A percentile compares a stretch with the other conserved stretches of the same genome.
Evolutionary conservation across 2,888 invertebrate genomes (phyloP).

Genomic region (Helleia helle): DNA sequence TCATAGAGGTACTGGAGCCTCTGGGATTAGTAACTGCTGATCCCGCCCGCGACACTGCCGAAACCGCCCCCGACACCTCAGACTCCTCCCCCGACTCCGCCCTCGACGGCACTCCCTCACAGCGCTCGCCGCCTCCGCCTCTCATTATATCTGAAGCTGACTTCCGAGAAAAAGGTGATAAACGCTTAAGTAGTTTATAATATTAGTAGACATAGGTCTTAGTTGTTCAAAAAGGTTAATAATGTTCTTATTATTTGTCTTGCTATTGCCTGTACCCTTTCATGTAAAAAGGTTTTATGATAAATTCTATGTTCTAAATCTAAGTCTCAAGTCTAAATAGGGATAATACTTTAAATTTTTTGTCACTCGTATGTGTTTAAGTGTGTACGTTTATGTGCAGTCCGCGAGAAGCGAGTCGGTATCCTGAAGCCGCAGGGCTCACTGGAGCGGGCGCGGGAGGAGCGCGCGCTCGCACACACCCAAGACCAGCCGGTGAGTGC

Average conservation of each 20-base stretch:
- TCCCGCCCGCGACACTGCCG: conserved; percentile 14
- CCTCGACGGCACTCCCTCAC: conserved; percentile 31
- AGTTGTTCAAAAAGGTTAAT: no score
- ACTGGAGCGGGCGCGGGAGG: conserved; percentile 77
- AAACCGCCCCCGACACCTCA: conserved; percentile 13
- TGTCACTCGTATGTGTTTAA: not conserved
- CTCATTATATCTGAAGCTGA: conserved; percentile 63
- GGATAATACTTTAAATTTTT: no score
- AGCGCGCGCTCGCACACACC: conserved; percentile 54
- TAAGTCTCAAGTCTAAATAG: no score
- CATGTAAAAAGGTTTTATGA: no score
- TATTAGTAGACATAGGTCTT: no score
- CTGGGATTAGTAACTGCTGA: conserved; percentile 19
- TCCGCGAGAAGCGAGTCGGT: conserved; percentile 74
- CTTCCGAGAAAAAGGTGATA: conserved; percentile 58
- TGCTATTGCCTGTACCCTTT: no score
- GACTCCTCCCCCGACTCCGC: conserved; percentile 11
- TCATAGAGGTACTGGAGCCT: conserved; percentile 30
- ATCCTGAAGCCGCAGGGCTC: conserved; percentile 83
- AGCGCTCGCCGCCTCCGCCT: conserved; percentile 39
- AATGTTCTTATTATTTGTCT: no score
- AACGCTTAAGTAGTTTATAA: not conserved
- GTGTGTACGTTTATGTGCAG: conserved; percentile 29
- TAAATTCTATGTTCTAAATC: no score
- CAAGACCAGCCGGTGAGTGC: conserved; percentile 14